Evolutionary conservation across 2,113 vertebrate species (phyloP).

Genomic region (Andinoacara biseriatus): DNA sequence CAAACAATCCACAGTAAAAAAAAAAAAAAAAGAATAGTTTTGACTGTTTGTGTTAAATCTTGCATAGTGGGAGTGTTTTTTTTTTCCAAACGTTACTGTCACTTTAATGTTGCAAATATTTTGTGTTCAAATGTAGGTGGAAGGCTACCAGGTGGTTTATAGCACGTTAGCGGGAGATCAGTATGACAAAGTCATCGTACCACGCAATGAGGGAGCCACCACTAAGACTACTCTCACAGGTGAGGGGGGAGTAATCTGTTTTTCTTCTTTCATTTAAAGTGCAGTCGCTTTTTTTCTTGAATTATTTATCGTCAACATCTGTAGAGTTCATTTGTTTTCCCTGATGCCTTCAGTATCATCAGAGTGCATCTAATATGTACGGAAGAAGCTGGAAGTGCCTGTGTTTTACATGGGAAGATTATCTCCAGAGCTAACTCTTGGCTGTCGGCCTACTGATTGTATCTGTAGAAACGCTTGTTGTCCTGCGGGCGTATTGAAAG

Average conservation of each 20-base stretch:
- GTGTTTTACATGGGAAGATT: constrained; percentile 58
- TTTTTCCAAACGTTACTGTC: not conserved
- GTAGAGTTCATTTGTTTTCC: not conserved
- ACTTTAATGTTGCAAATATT: not conserved
- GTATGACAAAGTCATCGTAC: constrained; percentile 90
- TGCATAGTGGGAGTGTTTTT: not conserved
- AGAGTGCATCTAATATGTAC: constrained; percentile 21
- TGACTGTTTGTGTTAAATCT: not conserved
- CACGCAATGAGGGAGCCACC: constrained; percentile 82
- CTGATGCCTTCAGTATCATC: constrained; percentile 11
- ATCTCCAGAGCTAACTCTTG: constrained; percentile 46
- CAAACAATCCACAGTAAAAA: not conserved
- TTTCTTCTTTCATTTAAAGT: not conserved
- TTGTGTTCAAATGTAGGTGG: constrained; percentile 71
- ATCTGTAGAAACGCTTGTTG: constrained; percentile 63
- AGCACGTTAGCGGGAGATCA: constrained; percentile 95
- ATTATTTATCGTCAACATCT: constrained; percentile 17
- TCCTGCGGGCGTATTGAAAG: constrained; percentile 65
- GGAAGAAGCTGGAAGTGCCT: constrained; percentile 24
- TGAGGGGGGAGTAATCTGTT: constrained; percentile 62
- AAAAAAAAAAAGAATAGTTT: accelerated
- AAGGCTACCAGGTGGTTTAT: constrained; percentile 92
- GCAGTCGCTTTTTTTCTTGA: not conserved
- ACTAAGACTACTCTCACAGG: constrained; percentile 88
- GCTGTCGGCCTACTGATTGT: constrained; percentile 59